Percentiles rank a stretch among this genome's conserved stretches.
phyloP scores from a whole-genome alignment of 2,113 vertebrate genomes.

The Antennarius striatus region DNA sequence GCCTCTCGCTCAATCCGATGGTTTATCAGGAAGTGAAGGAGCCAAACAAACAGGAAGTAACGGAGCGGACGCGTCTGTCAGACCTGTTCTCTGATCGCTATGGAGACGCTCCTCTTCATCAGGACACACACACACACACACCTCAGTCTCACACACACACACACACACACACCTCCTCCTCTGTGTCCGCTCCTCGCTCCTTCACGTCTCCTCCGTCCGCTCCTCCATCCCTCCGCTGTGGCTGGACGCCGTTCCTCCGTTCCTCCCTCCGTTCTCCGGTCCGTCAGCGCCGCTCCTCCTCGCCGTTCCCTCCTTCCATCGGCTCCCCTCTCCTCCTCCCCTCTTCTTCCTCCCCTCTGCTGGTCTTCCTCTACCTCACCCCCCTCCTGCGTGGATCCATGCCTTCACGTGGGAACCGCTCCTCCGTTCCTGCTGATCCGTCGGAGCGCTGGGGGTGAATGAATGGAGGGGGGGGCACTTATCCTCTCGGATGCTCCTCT shows the following conservation, averaged over 20 bases:
- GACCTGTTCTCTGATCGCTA: too few species aligned
- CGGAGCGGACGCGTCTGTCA: too few species aligned
- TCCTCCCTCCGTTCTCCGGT: slow-evolving; percentile 59
- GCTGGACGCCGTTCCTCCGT: slow-evolving; percentile 54
- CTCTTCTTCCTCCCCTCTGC: slow-evolving; percentile 19
- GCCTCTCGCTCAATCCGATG: slow-evolving; percentile 1
- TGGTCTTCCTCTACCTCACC: slow-evolving; percentile 56
- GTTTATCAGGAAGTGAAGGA: slow-evolving; percentile 21
- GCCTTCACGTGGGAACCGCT: slow-evolving; percentile 72
- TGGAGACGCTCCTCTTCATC: slow-evolving; percentile 61
- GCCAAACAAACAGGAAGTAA: slow-evolving; percentile 27
- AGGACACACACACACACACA: slow-evolving; percentile 73
- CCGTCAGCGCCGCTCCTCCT: slow-evolving; percentile 65
- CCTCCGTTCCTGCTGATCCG: slow-evolving; percentile 62
- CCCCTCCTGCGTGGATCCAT: slow-evolving; percentile 58
- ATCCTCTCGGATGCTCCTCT: slow-evolving; percentile 68
- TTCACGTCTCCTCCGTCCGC: slow-evolving; percentile 60
- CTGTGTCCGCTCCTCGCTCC: slow-evolving; percentile 56
- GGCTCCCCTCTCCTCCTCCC: slow-evolving; percentile 5
- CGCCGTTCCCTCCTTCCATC: slow-evolving; percentile 16
- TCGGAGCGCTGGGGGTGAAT: slow-evolving; percentile 63
- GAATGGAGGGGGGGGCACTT: slow-evolving; percentile 74
- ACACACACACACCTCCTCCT: slow-evolving; percentile 68
- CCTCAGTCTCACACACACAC: slow-evolving; percentile 53
- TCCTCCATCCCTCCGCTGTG: slow-evolving; percentile 66